Conservation (phyloP, 2,797 vertebrate genomes). For the Sciurus vulgaris region DNA sequence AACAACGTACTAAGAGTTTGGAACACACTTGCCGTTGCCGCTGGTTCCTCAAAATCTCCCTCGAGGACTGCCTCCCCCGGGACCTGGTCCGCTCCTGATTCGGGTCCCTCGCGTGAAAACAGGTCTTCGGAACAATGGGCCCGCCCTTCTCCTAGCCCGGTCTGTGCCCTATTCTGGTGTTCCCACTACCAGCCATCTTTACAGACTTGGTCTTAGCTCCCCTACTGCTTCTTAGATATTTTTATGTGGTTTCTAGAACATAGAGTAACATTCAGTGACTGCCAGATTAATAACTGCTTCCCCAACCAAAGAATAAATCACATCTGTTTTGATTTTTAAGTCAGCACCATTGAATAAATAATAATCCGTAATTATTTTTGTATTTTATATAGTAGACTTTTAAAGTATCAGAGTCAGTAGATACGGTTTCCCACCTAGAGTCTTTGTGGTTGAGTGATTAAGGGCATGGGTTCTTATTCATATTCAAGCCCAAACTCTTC, state of each 20-base stretch:
- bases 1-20: background rate
- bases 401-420: background rate
- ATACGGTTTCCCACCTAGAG: background rate
- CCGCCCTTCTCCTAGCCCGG: background rate
- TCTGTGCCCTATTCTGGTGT: rapidly evolving
- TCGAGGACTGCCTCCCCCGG: rapidly evolving
- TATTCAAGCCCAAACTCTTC: background rate
- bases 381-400: background rate
- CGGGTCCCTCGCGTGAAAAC: background rate
- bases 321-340: background rate
- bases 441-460: background rate
- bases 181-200: background rate
- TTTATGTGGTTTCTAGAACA: background rate
- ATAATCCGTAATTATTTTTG: background rate
- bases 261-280: background rate
- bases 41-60: rapidly evolving
- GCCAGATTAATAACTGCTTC: background rate
- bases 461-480: background rate
- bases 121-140: background rate
- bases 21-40: background rate
- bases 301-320: background rate
- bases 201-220: rapidly evolving
- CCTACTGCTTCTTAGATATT: background rate
- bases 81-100: background rate
- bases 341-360: background rate